These are phyloP conservation scores for Bursaphelenchus okinawaensis DNA, from an alignment of 2,888 invertebrate genomes.

Conservation along the genomic window DNA sequence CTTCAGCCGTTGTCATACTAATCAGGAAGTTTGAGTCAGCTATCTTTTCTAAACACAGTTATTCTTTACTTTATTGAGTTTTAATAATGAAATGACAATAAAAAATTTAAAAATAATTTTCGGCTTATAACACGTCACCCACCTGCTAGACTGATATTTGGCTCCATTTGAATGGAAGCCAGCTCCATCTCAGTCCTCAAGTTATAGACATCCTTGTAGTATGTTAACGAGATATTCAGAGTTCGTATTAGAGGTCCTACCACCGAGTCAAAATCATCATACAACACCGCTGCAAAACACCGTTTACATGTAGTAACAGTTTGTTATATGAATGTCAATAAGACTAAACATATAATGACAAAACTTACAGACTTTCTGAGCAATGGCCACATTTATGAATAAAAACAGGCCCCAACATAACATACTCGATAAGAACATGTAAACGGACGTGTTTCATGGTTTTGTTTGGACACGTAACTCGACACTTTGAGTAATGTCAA, in stretches of 20 bases:
- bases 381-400: not conserved
- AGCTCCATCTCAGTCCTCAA: constrained; percentile 17
- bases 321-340: not conserved
- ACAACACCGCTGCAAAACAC: constrained; percentile 19
- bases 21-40: constrained; percentile 24
- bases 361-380: not conserved
- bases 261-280: constrained; percentile 19
- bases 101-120: too few relatives aligned
- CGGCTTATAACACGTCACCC: constrained; percentile 3
- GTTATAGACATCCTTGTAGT: constrained; percentile 19
- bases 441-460: not conserved
- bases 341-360: not conserved
- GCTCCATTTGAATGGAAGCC: not conserved
- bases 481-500: not conserved
- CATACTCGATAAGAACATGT: too few relatives aligned
- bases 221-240: constrained; percentile 21
- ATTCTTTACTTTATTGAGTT: too few relatives aligned
- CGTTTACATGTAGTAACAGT: too few relatives aligned
- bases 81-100: too few relatives aligned
- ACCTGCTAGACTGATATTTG: constrained; percentile 4
- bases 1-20: constrained; percentile 14
- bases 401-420: not conserved
- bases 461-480: not conserved
- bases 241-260: constrained; percentile 12
- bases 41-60: not conserved